Percentiles rank a stretch among this genome's conserved stretches.
phyloP scores from a whole-genome alignment of 2,888 invertebrate species.

The Scaptodrosophila latifasciaeformis region DNA sequence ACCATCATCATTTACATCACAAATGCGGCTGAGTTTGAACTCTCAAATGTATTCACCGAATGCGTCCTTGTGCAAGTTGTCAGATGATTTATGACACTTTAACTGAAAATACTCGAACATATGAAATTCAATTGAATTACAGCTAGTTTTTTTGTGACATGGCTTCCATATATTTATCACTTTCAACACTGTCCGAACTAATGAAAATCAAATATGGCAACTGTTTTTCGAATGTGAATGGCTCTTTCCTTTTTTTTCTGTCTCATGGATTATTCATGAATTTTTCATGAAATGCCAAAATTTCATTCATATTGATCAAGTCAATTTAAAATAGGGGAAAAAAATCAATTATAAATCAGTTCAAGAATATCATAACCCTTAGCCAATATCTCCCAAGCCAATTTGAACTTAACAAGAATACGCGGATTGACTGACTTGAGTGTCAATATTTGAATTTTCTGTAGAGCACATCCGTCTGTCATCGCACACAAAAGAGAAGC shows the following conservation, averaged over 20 bases:
- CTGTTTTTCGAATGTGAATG: conserved; percentile 4
- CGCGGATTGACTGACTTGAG: no score
- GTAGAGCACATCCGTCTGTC: not conserved
- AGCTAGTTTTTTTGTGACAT: not conserved
- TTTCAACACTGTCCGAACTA: not conserved
- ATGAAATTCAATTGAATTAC: conserved; percentile 11
- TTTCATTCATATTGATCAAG: no score
- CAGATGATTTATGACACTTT: conserved; percentile 45
- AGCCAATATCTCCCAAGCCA: no score
- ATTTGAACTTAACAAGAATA: no score
- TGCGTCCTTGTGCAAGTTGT: not conserved
- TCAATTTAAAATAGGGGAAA: no score
- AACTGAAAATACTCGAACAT: conserved; percentile 28
- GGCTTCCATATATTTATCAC: not conserved
- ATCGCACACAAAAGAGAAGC: conserved; percentile 28
- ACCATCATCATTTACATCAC: conserved; percentile 49
- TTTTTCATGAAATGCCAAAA: no score
- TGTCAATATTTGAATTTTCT: no score
- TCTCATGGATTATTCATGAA: conserved; percentile 21
- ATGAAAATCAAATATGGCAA: conserved; percentile 26
- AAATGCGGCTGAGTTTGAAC: conserved; percentile 32
- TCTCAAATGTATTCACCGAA: no score
- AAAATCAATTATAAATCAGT: no score
- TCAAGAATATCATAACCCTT: no score
- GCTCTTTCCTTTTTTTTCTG: not conserved